Percentiles rank a stretch among this genome's conserved stretches.
These are phyloP conservation scores for Bergia sp. DNA, from an alignment of 92 coral and sea anemone genomes.

Conservation along the genomic window DNA sequence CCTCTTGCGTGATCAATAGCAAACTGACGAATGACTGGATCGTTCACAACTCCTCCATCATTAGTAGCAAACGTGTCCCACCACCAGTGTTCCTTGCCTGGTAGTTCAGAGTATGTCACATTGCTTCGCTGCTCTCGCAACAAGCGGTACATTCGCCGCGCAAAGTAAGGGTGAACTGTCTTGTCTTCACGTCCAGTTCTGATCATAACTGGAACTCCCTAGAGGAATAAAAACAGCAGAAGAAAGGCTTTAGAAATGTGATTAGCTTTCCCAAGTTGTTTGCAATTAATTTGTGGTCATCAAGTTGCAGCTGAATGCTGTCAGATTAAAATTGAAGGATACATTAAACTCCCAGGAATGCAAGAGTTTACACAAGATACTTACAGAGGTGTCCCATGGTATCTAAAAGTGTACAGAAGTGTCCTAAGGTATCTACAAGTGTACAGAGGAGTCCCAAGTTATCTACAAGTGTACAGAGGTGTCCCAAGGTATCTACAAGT, in stretches of 20 bases:
- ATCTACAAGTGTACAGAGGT: too few relatives aligned
- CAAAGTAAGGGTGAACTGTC: slow-evolving; percentile 90
- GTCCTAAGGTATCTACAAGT: too few relatives aligned
- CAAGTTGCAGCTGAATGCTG: background rate
- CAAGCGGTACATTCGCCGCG: slow-evolving; percentile 94
- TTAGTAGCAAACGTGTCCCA: slow-evolving; percentile 93
- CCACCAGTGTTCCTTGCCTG: slow-evolving; percentile 98
- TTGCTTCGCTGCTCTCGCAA: slow-evolving; percentile 84
- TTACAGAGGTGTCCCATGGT: too few relatives aligned
- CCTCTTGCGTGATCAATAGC: slow-evolving; percentile 72
- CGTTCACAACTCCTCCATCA: slow-evolving; percentile 98
- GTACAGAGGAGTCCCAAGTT: too few relatives aligned
- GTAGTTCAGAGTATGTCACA: slow-evolving; percentile 86
- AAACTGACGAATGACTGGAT: slow-evolving; percentile 89
- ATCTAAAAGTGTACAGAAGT: too few relatives aligned
- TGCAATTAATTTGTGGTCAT: background rate
- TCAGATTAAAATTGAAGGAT: too few relatives aligned
- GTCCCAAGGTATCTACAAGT: too few relatives aligned
- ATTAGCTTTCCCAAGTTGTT: background rate
- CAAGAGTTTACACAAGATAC: background rate
- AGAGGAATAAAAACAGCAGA: background rate
- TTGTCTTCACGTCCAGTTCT: slow-evolving; percentile 87
- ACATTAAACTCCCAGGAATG: background rate
- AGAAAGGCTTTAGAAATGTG: background rate
- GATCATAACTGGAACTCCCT: slow-evolving; percentile 94